Conservation (phyloP, 64 coral and sea anemone genomes). For the Montipora cactus region DNA sequence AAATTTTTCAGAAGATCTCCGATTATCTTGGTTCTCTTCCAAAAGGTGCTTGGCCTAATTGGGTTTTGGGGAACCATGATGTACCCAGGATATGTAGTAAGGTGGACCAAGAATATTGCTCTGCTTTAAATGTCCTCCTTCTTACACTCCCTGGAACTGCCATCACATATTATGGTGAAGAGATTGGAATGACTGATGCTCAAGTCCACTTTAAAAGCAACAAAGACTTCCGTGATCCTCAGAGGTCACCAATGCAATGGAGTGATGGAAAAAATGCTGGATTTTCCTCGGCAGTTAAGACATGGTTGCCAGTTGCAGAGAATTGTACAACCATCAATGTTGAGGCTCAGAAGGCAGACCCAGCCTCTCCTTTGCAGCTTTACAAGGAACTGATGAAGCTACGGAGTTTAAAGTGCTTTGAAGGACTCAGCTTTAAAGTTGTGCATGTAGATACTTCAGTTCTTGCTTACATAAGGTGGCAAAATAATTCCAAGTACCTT, state of each 20-base stretch:
- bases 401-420: slow-evolving; percentile 49
- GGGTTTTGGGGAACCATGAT: slow-evolving; percentile 93
- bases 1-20: slow-evolving; percentile 57
- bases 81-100: slow-evolving; percentile 73
- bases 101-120: slow-evolving; percentile 47
- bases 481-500: neutral
- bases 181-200: slow-evolving; percentile 91
- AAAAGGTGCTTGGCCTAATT: slow-evolving; percentile 86
- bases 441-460: slow-evolving; percentile 65
- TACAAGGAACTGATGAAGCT: slow-evolving; percentile 70
- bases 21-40: slow-evolving; percentile 78
- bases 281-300: slow-evolving; percentile 42
- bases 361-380: slow-evolving; percentile 65
- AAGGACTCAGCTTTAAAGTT: slow-evolving; percentile 68
- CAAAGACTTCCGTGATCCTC: slow-evolving; percentile 69
- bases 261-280: slow-evolving; percentile 45
- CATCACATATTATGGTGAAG: slow-evolving; percentile 95
- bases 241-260: slow-evolving; percentile 89
- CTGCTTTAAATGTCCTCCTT: slow-evolving; percentile 77
- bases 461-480: slow-evolving; percentile 69
- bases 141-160: slow-evolving; percentile 94
- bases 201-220: slow-evolving; percentile 25
- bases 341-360: slow-evolving; percentile 46
- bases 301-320: slow-evolving; percentile 72
- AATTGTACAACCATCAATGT: slow-evolving; percentile 67